Evolutionary conservation across 2,113 vertebrate genomes (phyloP).

Genomic region (Austrofundulus limnaeus): DNA sequence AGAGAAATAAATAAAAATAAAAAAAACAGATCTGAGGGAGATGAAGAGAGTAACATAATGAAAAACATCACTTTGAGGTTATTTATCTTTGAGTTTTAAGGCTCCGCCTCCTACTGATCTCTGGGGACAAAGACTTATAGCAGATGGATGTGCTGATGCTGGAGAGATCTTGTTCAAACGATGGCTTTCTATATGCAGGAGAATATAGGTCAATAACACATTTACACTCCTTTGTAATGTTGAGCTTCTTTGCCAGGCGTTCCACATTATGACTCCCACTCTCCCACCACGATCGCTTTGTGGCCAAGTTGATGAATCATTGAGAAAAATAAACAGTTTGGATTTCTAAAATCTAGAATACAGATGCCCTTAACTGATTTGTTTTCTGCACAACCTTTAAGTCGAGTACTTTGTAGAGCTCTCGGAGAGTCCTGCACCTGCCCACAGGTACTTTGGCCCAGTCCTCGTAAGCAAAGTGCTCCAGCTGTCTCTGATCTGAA

Average conservation of each 20-base stretch:
- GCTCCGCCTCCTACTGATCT: slow-evolving; percentile 54
- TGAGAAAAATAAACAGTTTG: background rate
- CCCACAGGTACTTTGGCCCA: too few species aligned
- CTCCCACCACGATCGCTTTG: slow-evolving; percentile 48
- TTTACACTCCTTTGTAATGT: slow-evolving; percentile 63
- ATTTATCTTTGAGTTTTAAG: slow-evolving; percentile 44
- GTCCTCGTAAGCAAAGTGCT: too few species aligned
- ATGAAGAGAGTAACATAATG: slow-evolving; percentile 8
- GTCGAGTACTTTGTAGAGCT: too few species aligned
- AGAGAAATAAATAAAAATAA: background rate
- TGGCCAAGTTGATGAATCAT: slow-evolving; percentile 47
- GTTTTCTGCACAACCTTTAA: too few species aligned
- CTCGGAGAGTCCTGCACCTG: too few species aligned
- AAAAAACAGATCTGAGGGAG: slow-evolving; percentile 32
- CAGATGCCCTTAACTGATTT: too few species aligned
- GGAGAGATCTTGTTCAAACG: slow-evolving; percentile 60
- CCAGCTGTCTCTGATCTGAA: too few species aligned
- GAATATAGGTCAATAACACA: slow-evolving; percentile 72
- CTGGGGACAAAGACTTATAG: slow-evolving; percentile 52
- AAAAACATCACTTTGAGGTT: slow-evolving; percentile 28
- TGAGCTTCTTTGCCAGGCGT: slow-evolving; percentile 48
- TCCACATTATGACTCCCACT: slow-evolving; percentile 59
- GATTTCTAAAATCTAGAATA: slow-evolving; percentile 5
- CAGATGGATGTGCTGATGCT: slow-evolving; percentile 65
- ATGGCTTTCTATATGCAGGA: slow-evolving; percentile 58